A percentile compares a stretch with the other conserved stretches of the same genome.
phyloP scores from a whole-genome alignment of 2,113 vertebrate genomes.

The Corythornis vintsioides region DNA sequence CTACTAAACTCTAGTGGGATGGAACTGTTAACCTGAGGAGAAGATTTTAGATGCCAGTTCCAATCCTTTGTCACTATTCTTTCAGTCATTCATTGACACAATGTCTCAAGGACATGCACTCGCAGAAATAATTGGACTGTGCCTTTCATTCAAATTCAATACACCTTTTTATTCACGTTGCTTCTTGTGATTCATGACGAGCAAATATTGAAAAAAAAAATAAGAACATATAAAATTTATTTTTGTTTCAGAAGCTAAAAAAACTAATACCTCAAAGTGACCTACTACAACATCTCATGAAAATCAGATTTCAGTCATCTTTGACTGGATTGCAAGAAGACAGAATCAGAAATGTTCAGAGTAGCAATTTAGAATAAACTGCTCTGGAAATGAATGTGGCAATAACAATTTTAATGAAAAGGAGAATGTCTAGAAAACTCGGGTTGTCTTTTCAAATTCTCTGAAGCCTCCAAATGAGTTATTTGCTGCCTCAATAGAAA shows the following conservation, averaged over 20 bases:
- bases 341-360: neutral
- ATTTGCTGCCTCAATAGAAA: conserved; percentile 4
- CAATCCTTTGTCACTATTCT: neutral
- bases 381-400: neutral
- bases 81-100: neutral
- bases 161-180: neutral
- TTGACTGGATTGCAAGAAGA: conserved; percentile 2
- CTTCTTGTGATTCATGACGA: neutral
- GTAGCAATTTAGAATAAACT: conserved; percentile 14
- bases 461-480: conserved; percentile 17
- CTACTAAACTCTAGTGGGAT: neutral
- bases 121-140: neutral
- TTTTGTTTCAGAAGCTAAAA: conserved; percentile 10
- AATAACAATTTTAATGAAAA: conserved; percentile 50
- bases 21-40: neutral
- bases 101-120: neutral
- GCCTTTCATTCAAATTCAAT: neutral
- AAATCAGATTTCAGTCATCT: conserved; percentile 11
- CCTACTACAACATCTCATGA: neutral
- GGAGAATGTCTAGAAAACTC: neutral
- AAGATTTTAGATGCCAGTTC: neutral
- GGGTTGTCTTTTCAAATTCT: neutral
- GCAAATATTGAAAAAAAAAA: neutral
- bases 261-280: neutral
- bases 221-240: neutral